These are phyloP conservation scores for Pterobdella sp. DNA, from an alignment of 2,888 invertebrate genomes.

Conservation along the genomic window DNA sequence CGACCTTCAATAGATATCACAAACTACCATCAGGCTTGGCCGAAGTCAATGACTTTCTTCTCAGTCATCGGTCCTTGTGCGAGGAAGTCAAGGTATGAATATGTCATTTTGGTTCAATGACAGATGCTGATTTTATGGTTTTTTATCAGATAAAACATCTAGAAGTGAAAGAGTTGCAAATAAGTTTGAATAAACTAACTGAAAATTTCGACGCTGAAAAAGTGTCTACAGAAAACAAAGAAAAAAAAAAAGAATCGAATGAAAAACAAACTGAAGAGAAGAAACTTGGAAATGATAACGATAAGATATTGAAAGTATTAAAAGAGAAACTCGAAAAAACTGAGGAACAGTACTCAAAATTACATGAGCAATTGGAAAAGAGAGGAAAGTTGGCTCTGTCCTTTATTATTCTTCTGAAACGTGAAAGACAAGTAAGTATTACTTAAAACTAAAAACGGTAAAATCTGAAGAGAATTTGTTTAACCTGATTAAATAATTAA, in stretches of 20 bases:
- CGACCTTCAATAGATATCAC: constrained; percentile 65
- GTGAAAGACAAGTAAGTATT: constrained; percentile 57
- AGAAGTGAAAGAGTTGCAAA: constrained; percentile 62
- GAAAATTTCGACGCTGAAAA: constrained; percentile 37
- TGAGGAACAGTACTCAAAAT: constrained; percentile 45
- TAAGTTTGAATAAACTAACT: constrained; percentile 59
- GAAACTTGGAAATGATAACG: constrained; percentile 58
- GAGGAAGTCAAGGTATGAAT: constrained; percentile 62
- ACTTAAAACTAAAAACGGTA: no score
- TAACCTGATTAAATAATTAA: constrained; percentile 15
- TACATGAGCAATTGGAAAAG: constrained; percentile 49
- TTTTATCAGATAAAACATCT: constrained; percentile 15
- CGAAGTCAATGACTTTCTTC: constrained; percentile 63
- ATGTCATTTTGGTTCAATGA: background rate
- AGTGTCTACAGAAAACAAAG: constrained; percentile 47
- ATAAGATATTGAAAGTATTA: constrained; percentile 37
- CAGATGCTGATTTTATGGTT: background rate
- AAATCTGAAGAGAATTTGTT: background rate
- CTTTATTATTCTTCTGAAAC: constrained; percentile 66
- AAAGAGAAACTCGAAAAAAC: constrained; percentile 48
- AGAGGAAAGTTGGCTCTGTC: constrained; percentile 62
- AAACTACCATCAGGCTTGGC: constrained; percentile 61
- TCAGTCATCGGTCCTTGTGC: constrained; percentile 65
- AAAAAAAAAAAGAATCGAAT: constrained; percentile 45
- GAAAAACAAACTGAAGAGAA: constrained; percentile 53